Evolutionary conservation across 2,113 vertebrate genomes (phyloP).

Genomic region (Lycocorax pyrrhopterus): DNA sequence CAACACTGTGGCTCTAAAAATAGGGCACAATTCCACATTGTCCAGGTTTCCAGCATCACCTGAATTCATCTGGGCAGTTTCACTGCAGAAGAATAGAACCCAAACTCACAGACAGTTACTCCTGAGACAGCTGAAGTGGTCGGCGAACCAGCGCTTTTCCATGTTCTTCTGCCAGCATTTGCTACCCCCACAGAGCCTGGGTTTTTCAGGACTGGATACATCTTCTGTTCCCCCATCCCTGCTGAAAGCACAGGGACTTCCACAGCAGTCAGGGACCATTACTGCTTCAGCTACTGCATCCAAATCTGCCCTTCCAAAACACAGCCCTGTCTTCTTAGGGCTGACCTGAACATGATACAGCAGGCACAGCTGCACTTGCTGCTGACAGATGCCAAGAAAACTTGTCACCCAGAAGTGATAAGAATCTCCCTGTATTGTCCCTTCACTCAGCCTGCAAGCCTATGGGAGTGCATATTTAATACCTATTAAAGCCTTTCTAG

Average conservation of each 20-base stretch:
- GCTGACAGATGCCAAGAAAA: not conserved
- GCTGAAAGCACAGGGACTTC: not conserved
- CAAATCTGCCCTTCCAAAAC: not conserved
- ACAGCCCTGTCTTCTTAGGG: not conserved
- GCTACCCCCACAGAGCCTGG: fast-evolving
- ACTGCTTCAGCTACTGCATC: not conserved
- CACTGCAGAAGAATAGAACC: not conserved
- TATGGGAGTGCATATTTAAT: not conserved
- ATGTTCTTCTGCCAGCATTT: not conserved
- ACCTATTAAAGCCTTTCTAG: not conserved
- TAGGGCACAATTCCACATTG: not conserved
- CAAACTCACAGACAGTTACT: not conserved
- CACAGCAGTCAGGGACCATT: not conserved
- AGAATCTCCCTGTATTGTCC: not conserved
- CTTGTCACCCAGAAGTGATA: not conserved
- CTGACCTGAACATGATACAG: not conserved
- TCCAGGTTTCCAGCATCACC: not conserved
- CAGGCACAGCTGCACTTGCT: not conserved
- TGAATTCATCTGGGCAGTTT: not conserved
- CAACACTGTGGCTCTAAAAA: not conserved
- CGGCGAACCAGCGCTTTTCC: not conserved
- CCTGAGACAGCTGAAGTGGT: not conserved
- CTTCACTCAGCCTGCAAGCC: not conserved
- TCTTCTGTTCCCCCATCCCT: not conserved
- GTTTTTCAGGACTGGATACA: not conserved